Conservation (phyloP, 2,888 invertebrate genomes). For the Archips xylosteana region DNA sequence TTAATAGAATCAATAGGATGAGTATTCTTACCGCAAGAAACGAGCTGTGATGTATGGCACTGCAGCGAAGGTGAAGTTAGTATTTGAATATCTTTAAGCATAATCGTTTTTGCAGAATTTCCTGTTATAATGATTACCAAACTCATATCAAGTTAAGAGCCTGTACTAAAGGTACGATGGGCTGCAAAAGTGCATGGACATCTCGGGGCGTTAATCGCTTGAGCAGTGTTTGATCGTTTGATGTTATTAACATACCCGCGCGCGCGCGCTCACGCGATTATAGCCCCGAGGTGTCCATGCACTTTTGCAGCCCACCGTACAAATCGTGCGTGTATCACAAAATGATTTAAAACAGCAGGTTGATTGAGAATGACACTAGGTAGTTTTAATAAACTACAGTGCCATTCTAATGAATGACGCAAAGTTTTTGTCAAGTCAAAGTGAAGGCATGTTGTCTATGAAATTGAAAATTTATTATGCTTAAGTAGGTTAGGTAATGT, state of each 20-base stretch:
- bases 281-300: no score
- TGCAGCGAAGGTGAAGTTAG: neutral
- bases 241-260: no score
- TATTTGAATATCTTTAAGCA: neutral
- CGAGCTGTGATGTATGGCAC: neutral
- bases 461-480: neutral
- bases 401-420: neutral
- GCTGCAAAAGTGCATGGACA: no score
- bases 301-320: no score
- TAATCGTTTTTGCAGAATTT: neutral
- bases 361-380: neutral
- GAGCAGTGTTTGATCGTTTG: no score
- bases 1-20: no score
- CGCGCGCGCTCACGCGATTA: no score
- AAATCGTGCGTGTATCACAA: neutral
- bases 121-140: neutral
- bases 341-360: neutral
- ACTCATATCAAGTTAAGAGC: neutral
- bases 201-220: no score
- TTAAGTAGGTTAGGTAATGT: neutral
- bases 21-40: neutral
- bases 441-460: neutral
- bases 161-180: neutral
- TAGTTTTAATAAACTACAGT: neutral
- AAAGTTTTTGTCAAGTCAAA: neutral